phyloP scores from a whole-genome alignment of 2,888 invertebrate genomes.

The Leistus spinibarbis region DNA sequence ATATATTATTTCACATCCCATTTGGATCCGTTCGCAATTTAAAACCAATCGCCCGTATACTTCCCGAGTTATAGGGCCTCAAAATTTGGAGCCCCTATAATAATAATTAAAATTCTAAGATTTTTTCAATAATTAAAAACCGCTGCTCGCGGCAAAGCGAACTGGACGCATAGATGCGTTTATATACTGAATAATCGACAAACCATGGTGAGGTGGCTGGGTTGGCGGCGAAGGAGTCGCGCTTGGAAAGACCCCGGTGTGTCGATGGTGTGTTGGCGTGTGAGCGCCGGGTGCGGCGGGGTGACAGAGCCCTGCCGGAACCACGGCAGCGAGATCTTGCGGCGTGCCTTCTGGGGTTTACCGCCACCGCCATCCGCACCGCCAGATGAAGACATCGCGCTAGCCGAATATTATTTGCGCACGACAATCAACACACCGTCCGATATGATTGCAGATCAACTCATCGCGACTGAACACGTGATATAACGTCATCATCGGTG shows the following conservation, averaged over 20 bases:
- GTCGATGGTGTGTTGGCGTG: conserved; percentile 89
- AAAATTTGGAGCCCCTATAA: too few relatives aligned
- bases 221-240: conserved; percentile 71
- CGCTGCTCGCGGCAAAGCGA: too few relatives aligned
- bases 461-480: neutral
- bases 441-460: conserved; percentile 57
- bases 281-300: conserved; percentile 73
- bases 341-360: conserved; percentile 72
- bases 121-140: too few relatives aligned
- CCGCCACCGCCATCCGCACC: conserved; percentile 50
- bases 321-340: conserved; percentile 90
- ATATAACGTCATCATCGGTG: neutral
- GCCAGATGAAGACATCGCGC: conserved; percentile 44
- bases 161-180: too few relatives aligned
- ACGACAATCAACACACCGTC: conserved; percentile 48
- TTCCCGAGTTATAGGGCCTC: too few relatives aligned
- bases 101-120: too few relatives aligned
- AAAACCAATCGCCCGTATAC: too few relatives aligned
- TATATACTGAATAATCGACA: too few relatives aligned
- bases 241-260: conserved; percentile 86
- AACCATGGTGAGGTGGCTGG: conserved; percentile 63
- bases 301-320: conserved; percentile 82
- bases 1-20: too few relatives aligned
- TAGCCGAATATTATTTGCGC: conserved; percentile 37
- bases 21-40: too few relatives aligned